Conservation (phyloP, 2,797 vertebrate species). For the Sebastes wilsoni region DNA sequence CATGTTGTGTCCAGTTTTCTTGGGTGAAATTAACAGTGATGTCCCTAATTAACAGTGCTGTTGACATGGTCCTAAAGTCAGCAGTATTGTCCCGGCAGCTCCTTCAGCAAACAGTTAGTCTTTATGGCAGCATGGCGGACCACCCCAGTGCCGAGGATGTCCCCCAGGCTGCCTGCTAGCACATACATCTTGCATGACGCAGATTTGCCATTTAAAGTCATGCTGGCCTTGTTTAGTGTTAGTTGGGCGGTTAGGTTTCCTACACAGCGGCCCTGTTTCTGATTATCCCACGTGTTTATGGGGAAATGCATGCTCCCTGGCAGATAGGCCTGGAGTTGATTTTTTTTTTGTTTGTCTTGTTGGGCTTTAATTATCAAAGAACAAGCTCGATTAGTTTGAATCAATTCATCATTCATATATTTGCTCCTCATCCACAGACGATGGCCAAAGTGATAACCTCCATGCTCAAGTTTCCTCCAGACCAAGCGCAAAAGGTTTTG, state of each 20-base stretch:
- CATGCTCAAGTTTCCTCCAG: slow-evolving; percentile 94
- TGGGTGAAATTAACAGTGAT: slow-evolving; percentile 57
- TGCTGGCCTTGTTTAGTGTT: slow-evolving; percentile 67
- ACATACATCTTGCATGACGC: slow-evolving; percentile 69
- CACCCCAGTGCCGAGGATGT: slow-evolving; percentile 71
- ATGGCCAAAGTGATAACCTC: slow-evolving; percentile 99
- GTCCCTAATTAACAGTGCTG: slow-evolving; percentile 64
- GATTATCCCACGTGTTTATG: slow-evolving; percentile 78
- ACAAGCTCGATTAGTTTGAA: slow-evolving; percentile 9
- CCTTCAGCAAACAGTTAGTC: slow-evolving; percentile 65
- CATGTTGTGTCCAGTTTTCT: slow-evolving; percentile 43
- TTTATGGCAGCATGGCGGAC: slow-evolving; percentile 65
- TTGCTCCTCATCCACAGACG: slow-evolving; percentile 81
- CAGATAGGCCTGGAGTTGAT: slow-evolving; percentile 69
- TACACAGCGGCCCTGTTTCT: slow-evolving; percentile 74
- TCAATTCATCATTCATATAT: background rate
- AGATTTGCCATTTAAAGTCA: slow-evolving; percentile 70
- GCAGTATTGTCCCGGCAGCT: slow-evolving; percentile 60
- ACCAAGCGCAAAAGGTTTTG: slow-evolving; percentile 94
- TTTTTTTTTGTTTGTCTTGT: slow-evolving; percentile 12
- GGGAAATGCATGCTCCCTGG: slow-evolving; percentile 57
- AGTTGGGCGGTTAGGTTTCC: slow-evolving; percentile 57
- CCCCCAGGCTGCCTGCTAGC: slow-evolving; percentile 60
- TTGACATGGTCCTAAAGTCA: slow-evolving; percentile 74
- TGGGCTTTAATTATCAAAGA: slow-evolving; percentile 55